Conservation (phyloP, 2,797 vertebrate genomes). For the Spea hammondii region DNA sequence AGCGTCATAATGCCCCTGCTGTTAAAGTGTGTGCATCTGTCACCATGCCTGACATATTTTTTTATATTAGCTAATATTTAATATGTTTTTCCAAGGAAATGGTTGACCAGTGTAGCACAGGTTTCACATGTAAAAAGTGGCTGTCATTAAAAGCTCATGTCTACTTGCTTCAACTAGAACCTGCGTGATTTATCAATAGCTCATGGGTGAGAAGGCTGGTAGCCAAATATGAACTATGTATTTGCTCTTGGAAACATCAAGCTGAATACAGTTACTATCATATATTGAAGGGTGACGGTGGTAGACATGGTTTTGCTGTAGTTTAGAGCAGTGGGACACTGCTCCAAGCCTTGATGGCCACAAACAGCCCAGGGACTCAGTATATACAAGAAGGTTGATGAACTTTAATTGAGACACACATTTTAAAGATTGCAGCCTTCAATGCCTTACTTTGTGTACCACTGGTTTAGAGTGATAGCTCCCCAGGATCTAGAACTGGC, state of each 20-base stretch:
- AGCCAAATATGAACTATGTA: conserved; percentile 51
- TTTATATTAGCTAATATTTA: conserved; percentile 61
- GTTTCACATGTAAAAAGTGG: conserved; percentile 51
- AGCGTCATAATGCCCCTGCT: conserved; percentile 56
- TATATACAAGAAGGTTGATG: too few relatives aligned
- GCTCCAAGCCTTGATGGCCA: too few relatives aligned
- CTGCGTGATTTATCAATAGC: conserved; percentile 8
- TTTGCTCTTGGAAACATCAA: conserved; percentile 58
- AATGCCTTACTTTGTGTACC: too few relatives aligned
- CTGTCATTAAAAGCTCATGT: conserved; percentile 56
- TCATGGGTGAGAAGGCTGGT: conserved; percentile 42
- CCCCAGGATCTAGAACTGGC: too few relatives aligned
- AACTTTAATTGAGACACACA: too few relatives aligned
- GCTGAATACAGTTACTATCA: conserved; percentile 57
- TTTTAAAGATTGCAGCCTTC: too few relatives aligned
- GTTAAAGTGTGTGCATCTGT: conserved; percentile 57
- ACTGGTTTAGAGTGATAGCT: too few relatives aligned
- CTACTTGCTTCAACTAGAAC: conserved; percentile 33
- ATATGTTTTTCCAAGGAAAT: conserved; percentile 61
- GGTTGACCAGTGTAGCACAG: conserved; percentile 49
- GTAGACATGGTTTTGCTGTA: conserved; percentile 1
- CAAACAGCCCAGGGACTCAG: too few relatives aligned
- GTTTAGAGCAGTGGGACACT: not conserved
- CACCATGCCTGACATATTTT: conserved; percentile 56
- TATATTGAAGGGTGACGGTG: conserved; percentile 17